These are phyloP conservation scores for Alaudala cheleensis DNA, from an alignment of 2,113 vertebrate species.

Conservation along the genomic window DNA sequence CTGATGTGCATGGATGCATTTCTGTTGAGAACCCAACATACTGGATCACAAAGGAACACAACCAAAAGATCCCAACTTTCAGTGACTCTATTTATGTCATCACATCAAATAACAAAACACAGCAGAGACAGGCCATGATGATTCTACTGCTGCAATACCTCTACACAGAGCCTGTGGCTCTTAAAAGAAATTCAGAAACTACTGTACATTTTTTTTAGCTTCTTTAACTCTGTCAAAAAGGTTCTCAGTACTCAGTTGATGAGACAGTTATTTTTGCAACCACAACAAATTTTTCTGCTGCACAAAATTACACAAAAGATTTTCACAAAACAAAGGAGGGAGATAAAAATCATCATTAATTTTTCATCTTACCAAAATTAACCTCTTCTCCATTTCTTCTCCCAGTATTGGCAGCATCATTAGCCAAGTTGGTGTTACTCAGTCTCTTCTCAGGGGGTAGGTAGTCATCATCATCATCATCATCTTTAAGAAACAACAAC, in stretches of 20 bases:
- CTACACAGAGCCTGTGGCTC: no score
- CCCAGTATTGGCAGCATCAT: not conserved
- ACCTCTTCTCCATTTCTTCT: no score
- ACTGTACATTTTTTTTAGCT: no score
- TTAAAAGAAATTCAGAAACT: not conserved
- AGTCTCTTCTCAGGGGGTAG: not conserved
- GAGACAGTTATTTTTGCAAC: not conserved
- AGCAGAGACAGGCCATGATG: no score
- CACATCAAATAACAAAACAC: not conserved
- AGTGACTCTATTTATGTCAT: no score
- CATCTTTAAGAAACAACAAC: not conserved
- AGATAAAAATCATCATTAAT: not conserved
- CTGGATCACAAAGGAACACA: not conserved
- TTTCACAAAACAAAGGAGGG: not conserved
- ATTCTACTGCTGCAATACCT: not conserved
- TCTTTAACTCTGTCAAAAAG: no score
- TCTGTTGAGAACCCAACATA: not conserved
- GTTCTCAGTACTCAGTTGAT: not conserved
- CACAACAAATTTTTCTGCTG: no score
- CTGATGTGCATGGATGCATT: not conserved
- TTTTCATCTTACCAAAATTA: not conserved
- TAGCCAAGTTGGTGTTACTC: fast-evolving
- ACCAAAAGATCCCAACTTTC: not conserved
- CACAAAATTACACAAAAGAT: not conserved
- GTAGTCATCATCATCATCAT: not conserved